These are phyloP conservation scores for Oegoconia quadripuncta DNA, from an alignment of 2,888 invertebrate species.

Conservation along the genomic window DNA sequence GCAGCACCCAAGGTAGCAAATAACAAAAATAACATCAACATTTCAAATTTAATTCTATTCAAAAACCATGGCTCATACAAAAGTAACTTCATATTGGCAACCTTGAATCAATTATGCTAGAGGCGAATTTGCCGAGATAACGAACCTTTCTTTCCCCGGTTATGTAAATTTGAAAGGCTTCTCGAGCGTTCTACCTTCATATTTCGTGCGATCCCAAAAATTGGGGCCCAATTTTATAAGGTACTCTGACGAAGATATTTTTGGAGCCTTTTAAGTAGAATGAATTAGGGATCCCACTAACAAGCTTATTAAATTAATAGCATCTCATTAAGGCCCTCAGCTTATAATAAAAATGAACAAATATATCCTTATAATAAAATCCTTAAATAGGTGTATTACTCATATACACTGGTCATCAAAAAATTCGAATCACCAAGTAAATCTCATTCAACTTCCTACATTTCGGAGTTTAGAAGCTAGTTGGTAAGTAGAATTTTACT, in stretches of 20 bases:
- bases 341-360: too few species aligned
- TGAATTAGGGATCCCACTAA: slow-evolving; percentile 1
- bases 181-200: slow-evolving; percentile 25
- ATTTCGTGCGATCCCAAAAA: slow-evolving; percentile 28
- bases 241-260: not conserved
- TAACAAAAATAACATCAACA: too few species aligned
- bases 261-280: not conserved
- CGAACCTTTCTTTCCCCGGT: slow-evolving; percentile 22
- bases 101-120: slow-evolving; percentile 31
- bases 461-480: too few species aligned
- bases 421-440: too few species aligned
- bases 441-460: too few species aligned
- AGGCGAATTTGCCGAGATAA: slow-evolving; percentile 30
- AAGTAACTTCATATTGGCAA: slow-evolving; percentile 1
- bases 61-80: not conserved
- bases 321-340: too few species aligned
- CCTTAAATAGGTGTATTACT: too few species aligned
- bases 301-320: not conserved
- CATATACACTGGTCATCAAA: too few species aligned
- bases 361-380: too few species aligned
- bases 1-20: too few species aligned
- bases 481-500: too few species aligned
- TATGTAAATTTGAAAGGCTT: slow-evolving; percentile 35
- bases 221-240: slow-evolving; percentile 25
- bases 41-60: too few species aligned